Conservation (phyloP, 2,888 invertebrate species). For the Scaptomyza parva region DNA sequence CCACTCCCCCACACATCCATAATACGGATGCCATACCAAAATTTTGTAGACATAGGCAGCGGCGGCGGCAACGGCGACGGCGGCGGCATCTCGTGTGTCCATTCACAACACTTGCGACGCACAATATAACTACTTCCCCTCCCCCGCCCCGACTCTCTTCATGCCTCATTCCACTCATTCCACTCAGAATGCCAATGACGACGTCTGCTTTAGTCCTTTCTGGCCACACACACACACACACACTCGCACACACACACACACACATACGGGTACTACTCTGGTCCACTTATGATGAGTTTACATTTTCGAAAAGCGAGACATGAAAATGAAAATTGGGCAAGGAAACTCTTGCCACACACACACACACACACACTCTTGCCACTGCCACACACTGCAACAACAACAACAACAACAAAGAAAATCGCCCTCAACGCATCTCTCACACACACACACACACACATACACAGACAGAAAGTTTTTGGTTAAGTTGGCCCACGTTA, state of each 20-base stretch:
- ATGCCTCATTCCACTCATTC: background rate
- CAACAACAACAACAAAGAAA: slow-evolving; percentile 45
- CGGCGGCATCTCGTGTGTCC: slow-evolving; percentile 73
- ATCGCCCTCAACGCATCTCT: slow-evolving; percentile 52
- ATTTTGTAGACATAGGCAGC: slow-evolving; percentile 43
- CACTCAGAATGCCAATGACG: slow-evolving; percentile 42
- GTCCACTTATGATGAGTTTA: slow-evolving; percentile 81
- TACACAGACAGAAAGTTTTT: too few species aligned
- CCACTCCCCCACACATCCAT: background rate
- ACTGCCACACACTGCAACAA: slow-evolving; percentile 40
- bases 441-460: too few species aligned
- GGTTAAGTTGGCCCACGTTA: slow-evolving; percentile 20
- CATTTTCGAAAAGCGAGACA: slow-evolving; percentile 71
- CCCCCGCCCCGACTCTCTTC: background rate
- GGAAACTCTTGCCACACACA: slow-evolving; percentile 59
- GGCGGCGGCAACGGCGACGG: too few species aligned
- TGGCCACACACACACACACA: slow-evolving; percentile 33
- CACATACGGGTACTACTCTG: slow-evolving; percentile 50
- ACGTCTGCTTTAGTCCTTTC: slow-evolving; percentile 66
- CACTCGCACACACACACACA: slow-evolving; percentile 21
- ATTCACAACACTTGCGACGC: slow-evolving; percentile 77
- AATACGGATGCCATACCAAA: background rate
- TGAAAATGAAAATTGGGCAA: slow-evolving; percentile 77
- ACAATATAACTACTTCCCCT: slow-evolving; percentile 39
- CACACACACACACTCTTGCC: too few species aligned